Conservation (phyloP, 2,888 invertebrate genomes). For the Plagiodera versicolora region DNA sequence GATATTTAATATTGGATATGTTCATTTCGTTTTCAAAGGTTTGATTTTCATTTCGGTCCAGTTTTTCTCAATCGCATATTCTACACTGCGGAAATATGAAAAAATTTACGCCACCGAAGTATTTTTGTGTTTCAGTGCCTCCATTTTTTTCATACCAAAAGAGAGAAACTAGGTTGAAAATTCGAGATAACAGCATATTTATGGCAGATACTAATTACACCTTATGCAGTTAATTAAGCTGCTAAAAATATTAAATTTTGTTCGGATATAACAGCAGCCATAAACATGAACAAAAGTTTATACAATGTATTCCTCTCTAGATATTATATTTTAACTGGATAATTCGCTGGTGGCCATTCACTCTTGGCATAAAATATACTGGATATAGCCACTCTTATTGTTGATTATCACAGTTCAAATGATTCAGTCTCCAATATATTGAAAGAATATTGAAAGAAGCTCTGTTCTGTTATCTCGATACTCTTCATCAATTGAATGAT, state of each 20-base stretch:
- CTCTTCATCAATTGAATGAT: too few relatives aligned
- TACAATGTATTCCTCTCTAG: not conserved
- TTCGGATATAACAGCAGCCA: conserved; percentile 23
- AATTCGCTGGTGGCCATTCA: not conserved
- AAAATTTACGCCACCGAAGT: conserved; percentile 1
- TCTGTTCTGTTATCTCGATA: too few relatives aligned
- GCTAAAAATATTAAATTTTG: conserved; percentile 27
- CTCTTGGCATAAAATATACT: too few relatives aligned
- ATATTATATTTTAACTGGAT: not conserved
- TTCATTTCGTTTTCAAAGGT: not conserved
- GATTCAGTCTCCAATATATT: too few relatives aligned
- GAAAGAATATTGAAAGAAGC: too few relatives aligned
- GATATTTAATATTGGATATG: not conserved
- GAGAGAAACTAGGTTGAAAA: conserved; percentile 16
- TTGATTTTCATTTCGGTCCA: conserved; percentile 7
- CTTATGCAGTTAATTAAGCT: conserved; percentile 25
- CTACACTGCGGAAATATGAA: conserved; percentile 15
- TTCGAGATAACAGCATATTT: conserved; percentile 22
- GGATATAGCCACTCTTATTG: too few relatives aligned
- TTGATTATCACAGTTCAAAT: too few relatives aligned
- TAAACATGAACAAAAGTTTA: conserved; percentile 7
- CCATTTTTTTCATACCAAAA: conserved; percentile 10
- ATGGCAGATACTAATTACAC: conserved; percentile 25
- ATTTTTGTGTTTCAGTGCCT: conserved; percentile 19
- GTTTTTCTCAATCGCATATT: conserved; percentile 14